These are phyloP conservation scores for Petroica traversi DNA, from an alignment of 2,113 vertebrate species.

Conservation along the genomic window DNA sequence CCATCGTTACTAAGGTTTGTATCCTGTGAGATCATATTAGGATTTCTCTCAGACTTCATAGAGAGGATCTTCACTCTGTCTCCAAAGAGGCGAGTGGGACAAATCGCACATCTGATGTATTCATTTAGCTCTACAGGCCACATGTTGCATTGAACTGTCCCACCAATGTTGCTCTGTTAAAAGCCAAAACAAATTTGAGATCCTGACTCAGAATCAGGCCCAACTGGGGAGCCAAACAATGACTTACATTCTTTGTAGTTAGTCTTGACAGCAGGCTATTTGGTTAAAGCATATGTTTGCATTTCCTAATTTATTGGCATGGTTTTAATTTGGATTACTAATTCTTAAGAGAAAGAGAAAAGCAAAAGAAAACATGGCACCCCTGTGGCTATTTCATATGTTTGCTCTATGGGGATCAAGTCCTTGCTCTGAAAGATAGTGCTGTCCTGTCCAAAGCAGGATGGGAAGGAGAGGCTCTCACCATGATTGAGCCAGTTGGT, in stretches of 20 bases:
- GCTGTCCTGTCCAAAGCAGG: background rate
- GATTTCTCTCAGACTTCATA: background rate
- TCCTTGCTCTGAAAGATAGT: background rate
- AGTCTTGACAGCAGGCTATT: background rate
- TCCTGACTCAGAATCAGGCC: background rate
- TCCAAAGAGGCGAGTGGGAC: background rate
- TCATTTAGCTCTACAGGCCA: background rate
- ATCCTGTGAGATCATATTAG: background rate
- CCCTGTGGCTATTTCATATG: background rate
- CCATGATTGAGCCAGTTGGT: background rate
- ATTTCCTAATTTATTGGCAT: conserved; percentile 44
- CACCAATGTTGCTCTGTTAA: background rate
- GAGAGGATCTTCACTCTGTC: background rate
- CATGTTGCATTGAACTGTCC: background rate
- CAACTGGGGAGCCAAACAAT: background rate
- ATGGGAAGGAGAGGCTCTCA: background rate
- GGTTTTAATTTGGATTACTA: conserved; percentile 22
- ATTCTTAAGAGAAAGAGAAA: conserved; percentile 4
- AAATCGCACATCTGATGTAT: background rate
- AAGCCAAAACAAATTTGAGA: background rate
- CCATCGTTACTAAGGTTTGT: background rate
- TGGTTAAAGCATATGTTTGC: conserved; percentile 33
- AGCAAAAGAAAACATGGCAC: conserved; percentile 17
- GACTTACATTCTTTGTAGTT: background rate
- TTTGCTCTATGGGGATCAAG: background rate